Evolutionary conservation across 2,888 invertebrate species (phyloP), one percentile per base, ranked within the genome.

Genomic region (Ichneumoninae sp.): DNA sequence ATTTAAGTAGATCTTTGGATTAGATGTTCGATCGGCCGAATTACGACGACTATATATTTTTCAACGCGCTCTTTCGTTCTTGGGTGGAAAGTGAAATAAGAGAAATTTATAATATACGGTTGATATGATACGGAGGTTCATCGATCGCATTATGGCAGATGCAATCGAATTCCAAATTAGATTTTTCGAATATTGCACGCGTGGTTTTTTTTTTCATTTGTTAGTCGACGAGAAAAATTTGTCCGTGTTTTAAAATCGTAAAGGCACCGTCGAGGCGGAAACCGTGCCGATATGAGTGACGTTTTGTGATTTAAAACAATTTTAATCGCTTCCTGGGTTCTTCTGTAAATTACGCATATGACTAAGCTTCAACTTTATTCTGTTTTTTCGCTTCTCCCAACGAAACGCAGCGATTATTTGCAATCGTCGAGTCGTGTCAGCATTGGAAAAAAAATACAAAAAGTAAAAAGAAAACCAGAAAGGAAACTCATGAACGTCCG

Each of bases 231-330:
- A 47, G 44, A 76, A 54, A 3, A 19, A 36, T 40, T 40, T 26
- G 10, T 50, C 40, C 33, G 22, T 30, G 50, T 50, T 50, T 71
- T 40, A 40, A 79, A 65, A 40, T 71, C 30, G 69, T 79, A 71
- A 71, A 71, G 6, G 30, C 16, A 13, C 13, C 63, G 63, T 40
- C 19, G 22, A 47, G 30, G 13, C 33, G 26, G 10, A 30, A 33
- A 13, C 60, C 47, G 47, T 1, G 26, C 10, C 26, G 47, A 60
- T 22, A 60, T 50, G 69, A n/a, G 22, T 33, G 47, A 22, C 22
- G 36, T 36, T 40, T 71, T n/a, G 47, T 13, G 4, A 19, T 10
- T 63, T 13, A 30, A 8, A 60, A 60, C 63, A 44, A 10, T 36
- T 70, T 52, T 5, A 54, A 26, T 30, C 7, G 33, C 44, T 73